Evolutionary conservation across 2,888 invertebrate species (phyloP).

Genomic region (Cyaniris semiargus): DNA sequence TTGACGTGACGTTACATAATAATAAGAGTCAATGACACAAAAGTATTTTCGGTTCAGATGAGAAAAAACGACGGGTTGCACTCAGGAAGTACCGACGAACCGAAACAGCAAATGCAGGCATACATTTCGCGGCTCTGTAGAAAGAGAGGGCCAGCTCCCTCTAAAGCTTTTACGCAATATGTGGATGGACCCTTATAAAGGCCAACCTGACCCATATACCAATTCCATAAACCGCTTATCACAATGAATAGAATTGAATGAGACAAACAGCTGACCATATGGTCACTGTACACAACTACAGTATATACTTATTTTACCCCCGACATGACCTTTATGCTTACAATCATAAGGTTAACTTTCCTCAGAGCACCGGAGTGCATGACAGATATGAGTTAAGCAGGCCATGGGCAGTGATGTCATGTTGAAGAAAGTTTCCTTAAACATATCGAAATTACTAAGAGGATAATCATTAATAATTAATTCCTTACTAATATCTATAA

Average conservation of each 20-base stretch:
- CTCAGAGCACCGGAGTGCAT: background rate
- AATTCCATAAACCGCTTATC: constrained; percentile 12
- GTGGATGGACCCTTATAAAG: no score
- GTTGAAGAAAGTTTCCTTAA: constrained; percentile 16
- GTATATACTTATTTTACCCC: background rate
- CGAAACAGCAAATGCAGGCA: no score
- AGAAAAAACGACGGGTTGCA: no score
- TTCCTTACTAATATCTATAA: no score
- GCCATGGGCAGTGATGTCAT: constrained; percentile 16
- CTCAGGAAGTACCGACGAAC: no score
- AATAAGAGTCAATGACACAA: background rate
- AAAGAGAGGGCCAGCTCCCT: no score
- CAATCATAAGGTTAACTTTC: background rate
- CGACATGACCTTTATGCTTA: background rate
- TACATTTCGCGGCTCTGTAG: no score
- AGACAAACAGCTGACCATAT: constrained; percentile 17
- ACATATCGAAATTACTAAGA: background rate
- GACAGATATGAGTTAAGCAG: background rate
- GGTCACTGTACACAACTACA: background rate
- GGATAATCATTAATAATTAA: no score
- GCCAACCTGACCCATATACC: background rate
- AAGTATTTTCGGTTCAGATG: no score
- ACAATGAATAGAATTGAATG: background rate
- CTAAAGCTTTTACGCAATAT: no score
- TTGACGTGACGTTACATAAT: background rate